These are phyloP conservation scores for Dryococelus australis DNA, from an alignment of 2,888 invertebrate genomes.

Conservation along the genomic window DNA sequence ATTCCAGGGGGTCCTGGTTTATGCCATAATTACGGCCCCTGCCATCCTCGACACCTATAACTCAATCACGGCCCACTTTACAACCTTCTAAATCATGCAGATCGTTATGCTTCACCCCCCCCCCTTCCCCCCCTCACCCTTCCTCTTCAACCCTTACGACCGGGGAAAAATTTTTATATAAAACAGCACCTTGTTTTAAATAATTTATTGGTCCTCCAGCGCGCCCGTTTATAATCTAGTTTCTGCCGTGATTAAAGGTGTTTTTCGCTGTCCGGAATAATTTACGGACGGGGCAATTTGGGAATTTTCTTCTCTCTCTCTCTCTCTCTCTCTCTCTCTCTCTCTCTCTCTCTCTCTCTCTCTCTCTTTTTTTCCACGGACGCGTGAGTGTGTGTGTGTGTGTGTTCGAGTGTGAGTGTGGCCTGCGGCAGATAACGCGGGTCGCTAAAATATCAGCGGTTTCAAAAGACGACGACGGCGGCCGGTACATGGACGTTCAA, in stretches of 20 bases:
- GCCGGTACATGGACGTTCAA: too few species aligned
- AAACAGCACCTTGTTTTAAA: constrained; percentile 1
- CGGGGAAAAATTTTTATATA: neutral
- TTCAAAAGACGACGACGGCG: too few species aligned
- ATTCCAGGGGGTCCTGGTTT: neutral
- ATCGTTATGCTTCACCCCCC: neutral
- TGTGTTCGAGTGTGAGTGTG: too few species aligned
- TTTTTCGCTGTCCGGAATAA: neutral
- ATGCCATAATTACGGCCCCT: neutral
- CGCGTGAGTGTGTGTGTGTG: too few species aligned
- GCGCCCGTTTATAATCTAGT: neutral
- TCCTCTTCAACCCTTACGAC: neutral
- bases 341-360: too few species aligned
- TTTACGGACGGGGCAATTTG: neutral
- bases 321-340: too few species aligned
- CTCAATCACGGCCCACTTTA: neutral
- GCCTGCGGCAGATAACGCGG: too few species aligned
- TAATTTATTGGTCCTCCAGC: constrained; percentile 2
- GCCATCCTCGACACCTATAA: constrained; percentile 3
- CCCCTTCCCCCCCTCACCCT: neutral
- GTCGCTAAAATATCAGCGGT: too few species aligned
- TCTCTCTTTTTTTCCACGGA: too few species aligned
- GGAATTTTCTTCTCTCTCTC: too few species aligned
- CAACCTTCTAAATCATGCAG: constrained; percentile 7
- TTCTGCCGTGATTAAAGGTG: neutral